phyloP scores from a whole-genome alignment of 2,113 vertebrate genomes.

The Potamarius usumacintae region DNA sequence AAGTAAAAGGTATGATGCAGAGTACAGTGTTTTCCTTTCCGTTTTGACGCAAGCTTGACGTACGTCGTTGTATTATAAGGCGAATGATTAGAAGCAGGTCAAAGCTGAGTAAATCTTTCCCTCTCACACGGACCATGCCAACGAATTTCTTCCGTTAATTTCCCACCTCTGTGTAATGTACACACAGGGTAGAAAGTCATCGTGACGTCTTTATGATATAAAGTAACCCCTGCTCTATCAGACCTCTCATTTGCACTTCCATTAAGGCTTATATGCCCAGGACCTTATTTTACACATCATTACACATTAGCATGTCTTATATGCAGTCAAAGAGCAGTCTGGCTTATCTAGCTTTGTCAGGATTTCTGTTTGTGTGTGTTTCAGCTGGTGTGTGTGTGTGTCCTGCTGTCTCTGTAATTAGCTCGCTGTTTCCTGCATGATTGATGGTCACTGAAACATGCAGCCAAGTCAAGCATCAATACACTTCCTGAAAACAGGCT shows the following conservation, averaged over 20 bases:
- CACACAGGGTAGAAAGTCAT: slow-evolving; percentile 19
- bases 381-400: slow-evolving; percentile 40
- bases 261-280: slow-evolving; percentile 52
- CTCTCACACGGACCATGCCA: background rate
- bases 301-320: slow-evolving; percentile 34
- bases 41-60: background rate
- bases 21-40: background rate
- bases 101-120: slow-evolving; percentile 20
- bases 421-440: slow-evolving; percentile 21
- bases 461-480: background rate
- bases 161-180: background rate
- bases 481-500: background rate
- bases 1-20: background rate
- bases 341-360: slow-evolving; percentile 57
- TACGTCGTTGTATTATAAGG: background rate
- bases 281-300: slow-evolving; percentile 41
- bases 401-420: slow-evolving; percentile 28
- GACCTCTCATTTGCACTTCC: slow-evolving; percentile 11
- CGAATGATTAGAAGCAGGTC: background rate
- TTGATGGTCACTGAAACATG: slow-evolving; percentile 6
- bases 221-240: slow-evolving; percentile 15
- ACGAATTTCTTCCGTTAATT: slow-evolving; percentile 25
- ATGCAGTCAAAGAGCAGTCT: slow-evolving; percentile 41
- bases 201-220: slow-evolving; percentile 47
- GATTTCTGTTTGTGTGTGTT: slow-evolving; percentile 6